Evolutionary conservation across 2,888 invertebrate species (phyloP).

Genomic region (Tipula confusa): DNA sequence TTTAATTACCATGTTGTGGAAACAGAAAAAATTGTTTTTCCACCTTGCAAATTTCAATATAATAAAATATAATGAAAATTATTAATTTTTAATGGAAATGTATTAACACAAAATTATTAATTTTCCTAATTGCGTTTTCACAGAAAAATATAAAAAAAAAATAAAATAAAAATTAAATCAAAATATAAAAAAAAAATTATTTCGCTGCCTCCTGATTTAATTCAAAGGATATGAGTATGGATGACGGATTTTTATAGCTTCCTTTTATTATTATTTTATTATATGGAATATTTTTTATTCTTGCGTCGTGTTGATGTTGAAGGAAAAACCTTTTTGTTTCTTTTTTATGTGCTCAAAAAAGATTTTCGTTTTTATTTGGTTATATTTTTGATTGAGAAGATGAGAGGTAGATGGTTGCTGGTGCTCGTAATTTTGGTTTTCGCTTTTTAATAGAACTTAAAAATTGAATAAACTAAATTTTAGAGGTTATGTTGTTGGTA

Average conservation of each 20-base stretch:
- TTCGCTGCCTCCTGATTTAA: slow-evolving; percentile 7
- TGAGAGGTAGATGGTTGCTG: background rate
- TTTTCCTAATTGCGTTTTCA: background rate
- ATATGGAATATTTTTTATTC: background rate
- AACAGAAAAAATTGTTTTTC: background rate
- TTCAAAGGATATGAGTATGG: background rate
- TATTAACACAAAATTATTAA: background rate
- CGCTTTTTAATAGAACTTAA: background rate
- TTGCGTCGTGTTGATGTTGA: background rate
- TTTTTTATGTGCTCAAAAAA: background rate
- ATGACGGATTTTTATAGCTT: slow-evolving; percentile 25
- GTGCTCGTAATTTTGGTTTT: background rate
- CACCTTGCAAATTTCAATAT: background rate
- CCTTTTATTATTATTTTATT: slow-evolving; percentile 12
- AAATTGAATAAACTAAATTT: background rate
- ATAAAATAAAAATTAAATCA: background rate
- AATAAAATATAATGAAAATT: background rate
- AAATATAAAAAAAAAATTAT: background rate
- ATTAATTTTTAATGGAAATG: background rate
- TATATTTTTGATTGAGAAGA: background rate
- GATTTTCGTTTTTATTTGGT: background rate
- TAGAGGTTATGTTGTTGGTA: background rate
- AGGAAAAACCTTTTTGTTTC: slow-evolving; percentile 25
- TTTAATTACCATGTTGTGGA: background rate
- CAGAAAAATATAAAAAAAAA: background rate